Percentiles rank a stretch among this genome's conserved stretches.
These are phyloP conservation scores for Chrosomus eos DNA, from an alignment of 2,797 vertebrate genomes.

Conservation along the genomic window DNA sequence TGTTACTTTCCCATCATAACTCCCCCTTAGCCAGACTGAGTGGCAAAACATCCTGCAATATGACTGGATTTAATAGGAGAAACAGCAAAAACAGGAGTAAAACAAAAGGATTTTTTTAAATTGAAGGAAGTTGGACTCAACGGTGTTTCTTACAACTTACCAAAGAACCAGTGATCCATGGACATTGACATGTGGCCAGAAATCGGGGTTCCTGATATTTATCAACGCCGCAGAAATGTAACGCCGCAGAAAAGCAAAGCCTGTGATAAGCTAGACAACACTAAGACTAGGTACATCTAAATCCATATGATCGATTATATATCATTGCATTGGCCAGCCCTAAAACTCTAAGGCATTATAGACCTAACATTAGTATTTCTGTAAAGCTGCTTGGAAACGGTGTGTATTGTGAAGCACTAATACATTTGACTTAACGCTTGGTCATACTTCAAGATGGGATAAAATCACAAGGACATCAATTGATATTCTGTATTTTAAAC, in stretches of 20 bases:
- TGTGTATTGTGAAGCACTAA: neutral
- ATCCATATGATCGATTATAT: neutral
- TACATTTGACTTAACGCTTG: neutral
- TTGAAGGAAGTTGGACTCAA: neutral
- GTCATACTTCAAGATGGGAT: too few relatives aligned
- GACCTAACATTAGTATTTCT: neutral
- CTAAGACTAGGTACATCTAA: neutral
- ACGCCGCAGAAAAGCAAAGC: too few relatives aligned
- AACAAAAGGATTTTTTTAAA: neutral
- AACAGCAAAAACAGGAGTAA: neutral
- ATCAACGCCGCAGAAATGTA: neutral
- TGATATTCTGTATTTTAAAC: too few relatives aligned
- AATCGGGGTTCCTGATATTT: neutral
- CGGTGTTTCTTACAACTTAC: neutral
- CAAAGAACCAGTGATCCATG: too few relatives aligned
- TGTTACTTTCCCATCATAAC: neutral
- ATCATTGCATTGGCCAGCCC: too few relatives aligned
- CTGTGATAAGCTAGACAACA: neutral
- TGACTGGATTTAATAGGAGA: neutral
- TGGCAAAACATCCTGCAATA: neutral
- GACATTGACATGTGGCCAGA: neutral
- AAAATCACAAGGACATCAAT: too few relatives aligned
- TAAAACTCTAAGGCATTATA: neutral
- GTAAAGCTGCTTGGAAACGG: neutral
- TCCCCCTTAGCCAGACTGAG: neutral